Evolutionary conservation across 2,888 invertebrate species (phyloP), one percentile per base, ranked within the genome.

Genomic region (Stenchaetothrips biformis): DNA sequence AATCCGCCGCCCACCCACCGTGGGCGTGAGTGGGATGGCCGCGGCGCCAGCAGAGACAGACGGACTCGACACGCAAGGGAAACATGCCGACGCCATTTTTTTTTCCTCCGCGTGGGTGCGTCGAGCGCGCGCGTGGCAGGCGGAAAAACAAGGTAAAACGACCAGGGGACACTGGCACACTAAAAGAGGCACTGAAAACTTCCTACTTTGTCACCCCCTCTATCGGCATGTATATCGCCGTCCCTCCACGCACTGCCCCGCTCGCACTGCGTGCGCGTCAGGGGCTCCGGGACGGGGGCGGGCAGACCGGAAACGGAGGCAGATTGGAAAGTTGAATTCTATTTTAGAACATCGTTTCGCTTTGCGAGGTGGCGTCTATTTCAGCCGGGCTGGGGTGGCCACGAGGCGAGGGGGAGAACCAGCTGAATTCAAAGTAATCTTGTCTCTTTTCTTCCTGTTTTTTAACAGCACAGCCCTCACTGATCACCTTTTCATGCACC

Each of bases 311-410:
- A 74, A 74, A 74, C 25, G 67, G 67, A 74, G 67, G 67, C 67
- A 74, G 67, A 74, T 74, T 74, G 67, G 25, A 74, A 74, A 74
- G 67, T 74, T 74, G 67, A 21, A 74, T 74, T 74, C 67, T 21
- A 74, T 74, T 74, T 74, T 25, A 7, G 25, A 53, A 53, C 18
- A 53, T 53, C 53, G 13, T 13, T 53, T 53, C 53, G 16, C 67
- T 53, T 53, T 53, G 16, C 53, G 16, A 16, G 53, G 13, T 53
- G 53, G 16, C 53, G 53, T 53, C 53, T 16, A 53, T 16, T 53
- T 16, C 53, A 9, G 53, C 13, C 53, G 53, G 13, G 53, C 53
- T 53, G 53, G 37, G 37, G 4, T 37, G 37, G 37, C 2, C 37
- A 4, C 37, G 37, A 37, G 37, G 37, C 37, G 37, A 2, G 37